Evolutionary conservation across 2,888 invertebrate genomes (phyloP).

Genomic region (Epinotia brunnichana): DNA sequence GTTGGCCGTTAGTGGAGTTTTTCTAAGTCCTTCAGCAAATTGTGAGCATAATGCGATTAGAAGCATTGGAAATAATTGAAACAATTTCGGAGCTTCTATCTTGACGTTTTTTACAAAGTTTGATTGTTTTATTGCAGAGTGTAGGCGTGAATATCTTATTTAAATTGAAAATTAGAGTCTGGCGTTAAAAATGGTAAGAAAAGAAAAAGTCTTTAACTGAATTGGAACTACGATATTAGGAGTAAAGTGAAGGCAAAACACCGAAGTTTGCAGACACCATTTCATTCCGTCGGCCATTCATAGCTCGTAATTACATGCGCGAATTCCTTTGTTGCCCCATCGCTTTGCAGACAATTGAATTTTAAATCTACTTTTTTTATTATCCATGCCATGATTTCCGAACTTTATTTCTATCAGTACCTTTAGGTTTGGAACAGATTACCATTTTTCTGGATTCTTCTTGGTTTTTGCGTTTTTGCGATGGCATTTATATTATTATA

Average conservation of each 20-base stretch:
- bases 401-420: conserved; percentile 50
- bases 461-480: not conserved
- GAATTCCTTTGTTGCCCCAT: conserved; percentile 64
- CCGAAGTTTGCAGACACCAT: conserved; percentile 73
- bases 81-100: conserved; percentile 18
- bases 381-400: conserved; percentile 57
- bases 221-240: conserved; percentile 46
- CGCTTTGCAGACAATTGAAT: conserved; percentile 69
- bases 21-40: conserved; percentile 15
- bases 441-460: not conserved
- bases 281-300: conserved; percentile 62
- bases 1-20: conserved; percentile 18
- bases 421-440: conserved; percentile 47
- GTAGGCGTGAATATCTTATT: conserved; percentile 29
- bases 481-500: not conserved
- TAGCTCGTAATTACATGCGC: conserved; percentile 70
- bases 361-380: conserved; percentile 62
- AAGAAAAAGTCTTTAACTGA: conserved; percentile 38
- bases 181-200: conserved; percentile 32
- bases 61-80: conserved; percentile 25
- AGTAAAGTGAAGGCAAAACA: conserved; percentile 52
- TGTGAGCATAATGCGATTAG: conserved; percentile 28
- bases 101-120: not conserved
- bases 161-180: conserved; percentile 36
- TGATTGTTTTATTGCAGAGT: conserved; percentile 1